Evolutionary conservation across 2,797 vertebrate genomes (phyloP), one percentile per base, ranked within the genome.

Genomic region (Diglossa cyanea): DNA sequence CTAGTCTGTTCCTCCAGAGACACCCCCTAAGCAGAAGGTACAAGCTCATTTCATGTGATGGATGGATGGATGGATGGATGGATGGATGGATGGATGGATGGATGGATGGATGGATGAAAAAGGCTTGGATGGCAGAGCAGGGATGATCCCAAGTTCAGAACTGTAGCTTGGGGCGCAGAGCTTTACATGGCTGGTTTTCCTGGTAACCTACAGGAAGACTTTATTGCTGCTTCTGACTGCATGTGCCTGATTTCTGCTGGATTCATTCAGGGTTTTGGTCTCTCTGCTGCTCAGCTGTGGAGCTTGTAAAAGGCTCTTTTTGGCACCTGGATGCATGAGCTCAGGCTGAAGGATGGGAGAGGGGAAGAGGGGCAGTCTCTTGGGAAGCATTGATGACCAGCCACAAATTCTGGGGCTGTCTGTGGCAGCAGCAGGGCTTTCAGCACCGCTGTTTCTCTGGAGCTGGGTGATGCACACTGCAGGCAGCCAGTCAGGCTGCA

Each of bases 31-130:
- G 51, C 57, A 35, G 25, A 40, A 75, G 35, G 60, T 31, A 55
- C 37, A 44, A 10, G 39, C 24, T 57, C 6, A 0, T 55, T 55
- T 62, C 21, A 26, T 0, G 0, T 17, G n/a, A 21, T 13, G 55
- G 50, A 15, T 54, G 55, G 55, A 58, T 31, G 23, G 68, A 45
- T 14, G 51, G 60, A 50, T 11, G 24, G 73, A 45, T 17, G 60
- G 50, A 51, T 13, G 20, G 65, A 39, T 17, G 48, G 61, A 45
- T 15, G 60, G 45, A 55, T 13, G 48, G 61, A 45, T 15, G 60
- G 45, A 55, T 13, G 26, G 53, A 54, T 33, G 53, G 31, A 33
- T 53, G 12, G 12, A 53, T 53, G 35, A 6, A 17, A 48, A 40
- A 58, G 40, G 51, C 11, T 26, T 28, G 35, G 45, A 17, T 51